Conservation (phyloP, 2,113 vertebrate genomes). For the Gymnobelideus leadbeateri region DNA sequence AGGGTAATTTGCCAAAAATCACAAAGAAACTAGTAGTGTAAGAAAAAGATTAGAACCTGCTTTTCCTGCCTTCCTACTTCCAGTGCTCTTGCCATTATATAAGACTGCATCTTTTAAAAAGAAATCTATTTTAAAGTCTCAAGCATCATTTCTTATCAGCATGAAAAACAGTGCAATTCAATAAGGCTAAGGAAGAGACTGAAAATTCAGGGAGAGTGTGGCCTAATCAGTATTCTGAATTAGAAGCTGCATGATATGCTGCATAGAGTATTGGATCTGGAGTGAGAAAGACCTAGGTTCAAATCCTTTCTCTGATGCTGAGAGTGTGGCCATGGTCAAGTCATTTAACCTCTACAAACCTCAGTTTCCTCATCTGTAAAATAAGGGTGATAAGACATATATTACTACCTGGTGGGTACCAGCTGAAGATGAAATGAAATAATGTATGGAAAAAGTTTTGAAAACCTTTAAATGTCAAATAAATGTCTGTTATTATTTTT, state of each 20-base stretch:
- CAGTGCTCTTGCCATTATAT: background rate
- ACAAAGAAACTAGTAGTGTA: background rate
- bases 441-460: background rate
- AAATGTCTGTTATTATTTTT: background rate
- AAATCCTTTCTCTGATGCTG: background rate
- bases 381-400: background rate
- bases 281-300: background rate
- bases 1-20: background rate
- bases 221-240: background rate
- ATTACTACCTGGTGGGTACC: too few species aligned
- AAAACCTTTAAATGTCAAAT: background rate
- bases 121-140: background rate
- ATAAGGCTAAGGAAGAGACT: background rate
- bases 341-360: background rate
- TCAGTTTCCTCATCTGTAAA: background rate
- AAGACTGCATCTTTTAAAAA: background rate
- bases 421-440: background rate
- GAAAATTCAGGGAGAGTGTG: slow-evolving; percentile 17
- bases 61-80: background rate
- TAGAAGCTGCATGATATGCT: background rate
- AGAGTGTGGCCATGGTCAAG: background rate
- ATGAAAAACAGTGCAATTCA: slow-evolving; percentile 26
- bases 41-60: background rate
- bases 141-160: background rate
- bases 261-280: background rate